These are phyloP conservation scores for Esperia sulphurella DNA, from an alignment of 2,888 invertebrate genomes.

Conservation along the genomic window DNA sequence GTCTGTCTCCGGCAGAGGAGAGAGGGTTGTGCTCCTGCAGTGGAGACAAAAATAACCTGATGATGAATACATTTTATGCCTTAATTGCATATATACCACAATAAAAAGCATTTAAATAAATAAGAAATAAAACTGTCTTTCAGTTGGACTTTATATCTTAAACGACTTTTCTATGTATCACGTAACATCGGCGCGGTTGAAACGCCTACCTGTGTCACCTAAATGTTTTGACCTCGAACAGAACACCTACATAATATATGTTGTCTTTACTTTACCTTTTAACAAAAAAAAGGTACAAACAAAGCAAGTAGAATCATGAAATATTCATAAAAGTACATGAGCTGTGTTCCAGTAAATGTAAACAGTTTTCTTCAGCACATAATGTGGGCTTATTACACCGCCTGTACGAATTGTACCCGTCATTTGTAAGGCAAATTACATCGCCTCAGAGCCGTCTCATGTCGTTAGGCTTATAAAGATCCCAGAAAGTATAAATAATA, in stretches of 20 bases:
- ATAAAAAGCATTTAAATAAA: too few species aligned
- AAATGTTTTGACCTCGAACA: not conserved
- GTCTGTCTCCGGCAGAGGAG: too few species aligned
- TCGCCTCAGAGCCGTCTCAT: constrained; percentile 38
- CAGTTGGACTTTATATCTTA: too few species aligned
- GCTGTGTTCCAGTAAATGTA: constrained; percentile 11
- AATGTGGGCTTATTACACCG: constrained; percentile 21
- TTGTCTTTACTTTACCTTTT: not conserved
- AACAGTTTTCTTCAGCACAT: not conserved
- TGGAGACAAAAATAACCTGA: too few species aligned
- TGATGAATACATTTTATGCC: too few species aligned
- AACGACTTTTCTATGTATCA: constrained; percentile 20
- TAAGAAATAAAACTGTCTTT: too few species aligned
- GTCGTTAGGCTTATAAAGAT: constrained; percentile 42
- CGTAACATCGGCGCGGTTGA: constrained; percentile 49
- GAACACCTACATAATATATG: constrained; percentile 5
- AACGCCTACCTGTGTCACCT: constrained; percentile 32
- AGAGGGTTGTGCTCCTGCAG: too few species aligned
- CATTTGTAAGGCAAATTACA: constrained; percentile 58
- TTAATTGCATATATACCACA: too few species aligned
- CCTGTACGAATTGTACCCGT: constrained; percentile 27
- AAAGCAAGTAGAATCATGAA: constrained; percentile 18
- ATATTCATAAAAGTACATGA: constrained; percentile 23
- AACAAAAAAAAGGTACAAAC: not conserved
- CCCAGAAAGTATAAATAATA: not conserved